Percentiles rank a stretch among this genome's conserved stretches.
phyloP scores from a whole-genome alignment of 2,797 vertebrate species.

The Thalassophryne amazonica region DNA sequence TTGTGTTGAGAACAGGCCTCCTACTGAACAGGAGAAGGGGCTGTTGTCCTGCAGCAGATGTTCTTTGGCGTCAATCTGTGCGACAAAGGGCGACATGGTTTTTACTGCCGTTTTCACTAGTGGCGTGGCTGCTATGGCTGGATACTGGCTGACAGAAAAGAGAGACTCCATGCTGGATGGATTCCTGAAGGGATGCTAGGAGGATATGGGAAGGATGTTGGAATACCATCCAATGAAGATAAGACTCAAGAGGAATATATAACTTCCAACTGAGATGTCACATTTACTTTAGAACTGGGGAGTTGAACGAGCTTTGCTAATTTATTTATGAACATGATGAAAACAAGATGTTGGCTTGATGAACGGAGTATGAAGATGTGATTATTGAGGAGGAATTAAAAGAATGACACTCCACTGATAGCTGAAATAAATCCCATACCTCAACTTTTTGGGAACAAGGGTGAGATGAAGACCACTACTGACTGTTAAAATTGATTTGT shows the following conservation, averaged over 20 bases:
- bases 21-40: conserved; percentile 92
- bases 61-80: conserved; percentile 97
- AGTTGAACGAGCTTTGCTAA: conserved; percentile 50
- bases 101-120: conserved; percentile 98
- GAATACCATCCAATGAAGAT: conserved; percentile 1
- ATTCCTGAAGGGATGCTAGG: conserved; percentile 92
- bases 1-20: conserved; percentile 87
- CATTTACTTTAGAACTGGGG: conserved; percentile 20
- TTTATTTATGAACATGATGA: conserved; percentile 31
- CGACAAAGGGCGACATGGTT: conserved; percentile 97
- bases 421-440: conserved; percentile 33
- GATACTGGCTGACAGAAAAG: conserved; percentile 97
- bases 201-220: conserved; percentile 10
- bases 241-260: conserved; percentile 18
- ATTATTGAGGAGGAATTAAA: conserved; percentile 28
- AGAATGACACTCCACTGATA: conserved; percentile 58
- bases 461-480: conserved; percentile 40
- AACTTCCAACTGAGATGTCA: conserved; percentile 28
- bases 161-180: conserved; percentile 92
- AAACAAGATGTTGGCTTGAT: conserved; percentile 31
- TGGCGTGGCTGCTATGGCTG: conserved; percentile 93
- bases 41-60: conserved; percentile 98
- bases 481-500: conserved; percentile 59
- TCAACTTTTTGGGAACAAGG: conserved; percentile 35
- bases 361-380: conserved; percentile 25